Percentiles rank a stretch among this genome's conserved stretches.
These are phyloP conservation scores for Ophthalmolycus amberensis DNA, from an alignment of 2,113 vertebrate species.

Conservation along the genomic window DNA sequence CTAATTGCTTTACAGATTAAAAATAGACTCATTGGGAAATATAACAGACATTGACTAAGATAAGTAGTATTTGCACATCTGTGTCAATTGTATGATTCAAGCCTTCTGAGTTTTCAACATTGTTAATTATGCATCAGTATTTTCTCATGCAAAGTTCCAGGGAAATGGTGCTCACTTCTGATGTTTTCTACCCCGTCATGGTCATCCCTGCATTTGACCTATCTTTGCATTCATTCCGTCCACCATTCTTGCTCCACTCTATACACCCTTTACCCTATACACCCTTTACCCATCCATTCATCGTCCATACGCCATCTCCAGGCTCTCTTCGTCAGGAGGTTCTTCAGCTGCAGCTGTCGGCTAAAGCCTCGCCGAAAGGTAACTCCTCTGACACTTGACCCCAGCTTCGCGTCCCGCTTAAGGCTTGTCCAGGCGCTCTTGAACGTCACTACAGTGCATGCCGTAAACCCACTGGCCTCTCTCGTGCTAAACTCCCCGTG, in stretches of 20 bases:
- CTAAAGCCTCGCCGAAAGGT: slow-evolving; percentile 83
- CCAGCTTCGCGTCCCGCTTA: not conserved
- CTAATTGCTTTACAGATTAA: not conserved
- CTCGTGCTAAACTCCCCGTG: not conserved
- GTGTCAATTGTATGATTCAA: not conserved
- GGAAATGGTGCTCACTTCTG: slow-evolving; percentile 15
- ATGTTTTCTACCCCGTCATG: slow-evolving; percentile 32
- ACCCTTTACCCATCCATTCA: slow-evolving; percentile 9
- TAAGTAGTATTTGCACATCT: not conserved
- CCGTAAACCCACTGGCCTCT: not conserved
- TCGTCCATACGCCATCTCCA: slow-evolving; percentile 59
- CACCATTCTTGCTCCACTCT: not conserved
- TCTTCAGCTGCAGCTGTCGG: slow-evolving; percentile 84
- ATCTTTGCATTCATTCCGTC: not conserved
- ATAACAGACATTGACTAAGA: no score
- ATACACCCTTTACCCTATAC: slow-evolving; percentile 3
- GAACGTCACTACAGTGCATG: slow-evolving; percentile 22
- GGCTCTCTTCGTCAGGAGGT: slow-evolving; percentile 86
- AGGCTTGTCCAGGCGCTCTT: slow-evolving; percentile 3
- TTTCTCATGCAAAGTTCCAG: not conserved
- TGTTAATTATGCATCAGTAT: not conserved
- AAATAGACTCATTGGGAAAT: not conserved
- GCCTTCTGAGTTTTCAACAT: not conserved
- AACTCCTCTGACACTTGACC: slow-evolving; percentile 48
- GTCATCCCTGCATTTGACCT: slow-evolving; percentile 3